Evolutionary conservation across 2,113 vertebrate species (phyloP), one percentile per base, ranked within the genome.

Genomic region (Beaufortia kweichowensis): DNA sequence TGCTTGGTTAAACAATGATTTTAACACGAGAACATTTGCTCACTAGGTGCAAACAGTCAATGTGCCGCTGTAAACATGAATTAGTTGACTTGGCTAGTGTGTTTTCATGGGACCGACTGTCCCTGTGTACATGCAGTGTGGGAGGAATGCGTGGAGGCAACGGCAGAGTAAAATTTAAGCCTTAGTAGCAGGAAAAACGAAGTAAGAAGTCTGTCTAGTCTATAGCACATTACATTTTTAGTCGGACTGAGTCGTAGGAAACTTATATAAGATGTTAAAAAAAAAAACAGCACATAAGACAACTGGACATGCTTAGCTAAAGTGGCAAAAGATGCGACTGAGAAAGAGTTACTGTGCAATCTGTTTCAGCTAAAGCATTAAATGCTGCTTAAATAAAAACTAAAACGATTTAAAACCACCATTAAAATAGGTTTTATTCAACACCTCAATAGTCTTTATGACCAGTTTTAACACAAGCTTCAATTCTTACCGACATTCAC

Each of bases 31-130:
- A 80, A 79, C 81, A 81, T 83, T 85, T 86, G 84, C 82, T 85
- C 81, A 83, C 69, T 79, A 80, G 82, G 81, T 57, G 83, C 59
- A 82, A 76, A 83, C 85, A 85, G 81, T 78, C 83, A 85, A 88
- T 87, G 65, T 70, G 29, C 85, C 87, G 83, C 78, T 90, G 88
- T 90, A 89, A 91, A 91, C 89, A 90, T 85, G 87, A 85, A 90
- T 90, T 88, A 90, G 85, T 72, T 69, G 81, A 78, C 88, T 83
- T 59, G 64, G 86, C 86, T 81, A 67, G 78, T 57, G 76, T 79
- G 77, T 81, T 84, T 86, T 85, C 78, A 67, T 78, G 81, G 75
- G 72, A 80, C 43, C 60, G 21, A 83, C 61, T 66, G 75, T 75
- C 41, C 74, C 64, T 39, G 7, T 65, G n/a, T 48, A 74, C 14